Evolutionary conservation across 2,113 vertebrate species (phyloP).

Genomic region (Tachysurus vachellii): DNA sequence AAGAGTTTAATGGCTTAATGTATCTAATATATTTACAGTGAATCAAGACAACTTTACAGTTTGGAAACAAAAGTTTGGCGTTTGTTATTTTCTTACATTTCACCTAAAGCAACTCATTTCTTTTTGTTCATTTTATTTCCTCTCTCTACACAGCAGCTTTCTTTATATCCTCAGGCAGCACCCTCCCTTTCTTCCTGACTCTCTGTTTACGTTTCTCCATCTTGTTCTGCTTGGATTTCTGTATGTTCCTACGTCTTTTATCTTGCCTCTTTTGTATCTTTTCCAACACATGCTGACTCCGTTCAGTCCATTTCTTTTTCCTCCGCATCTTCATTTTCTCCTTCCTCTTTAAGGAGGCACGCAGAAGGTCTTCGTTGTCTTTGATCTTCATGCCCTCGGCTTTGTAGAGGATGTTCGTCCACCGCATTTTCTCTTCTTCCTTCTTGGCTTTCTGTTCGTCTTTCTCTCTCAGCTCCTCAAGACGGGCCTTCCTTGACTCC

Average conservation of each 20-base stretch:
- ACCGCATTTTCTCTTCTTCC: slow-evolving; percentile 83
- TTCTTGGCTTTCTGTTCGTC: slow-evolving; percentile 78
- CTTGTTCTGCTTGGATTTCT: slow-evolving; percentile 73
- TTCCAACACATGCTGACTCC: slow-evolving; percentile 74
- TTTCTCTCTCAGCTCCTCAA: slow-evolving; percentile 81
- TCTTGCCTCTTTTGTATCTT: slow-evolving; percentile 90
- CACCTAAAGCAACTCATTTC: background rate
- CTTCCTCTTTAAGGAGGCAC: slow-evolving; percentile 83
- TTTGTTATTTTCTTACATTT: background rate
- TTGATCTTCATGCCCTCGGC: slow-evolving; percentile 89
- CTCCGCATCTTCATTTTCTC: slow-evolving; percentile 76
- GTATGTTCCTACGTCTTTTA: slow-evolving; percentile 82
- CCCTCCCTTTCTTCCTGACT: slow-evolving; percentile 83
- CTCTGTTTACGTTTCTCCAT: slow-evolving; percentile 80
- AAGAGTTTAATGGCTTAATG: background rate
- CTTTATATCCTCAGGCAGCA: slow-evolving; percentile 87
- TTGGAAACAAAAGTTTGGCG: background rate
- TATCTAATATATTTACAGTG: background rate
- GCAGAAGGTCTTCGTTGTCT: slow-evolving; percentile 81
- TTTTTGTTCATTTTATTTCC: background rate
- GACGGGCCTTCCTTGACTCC: slow-evolving; percentile 76
- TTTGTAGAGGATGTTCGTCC: slow-evolving; percentile 90
- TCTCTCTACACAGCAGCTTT: slow-evolving; percentile 65
- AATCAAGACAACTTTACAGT: background rate
- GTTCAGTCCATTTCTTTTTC: slow-evolving; percentile 77